These are phyloP conservation scores for Melanophora roralis DNA, from an alignment of 2,888 invertebrate species.

Conservation along the genomic window DNA sequence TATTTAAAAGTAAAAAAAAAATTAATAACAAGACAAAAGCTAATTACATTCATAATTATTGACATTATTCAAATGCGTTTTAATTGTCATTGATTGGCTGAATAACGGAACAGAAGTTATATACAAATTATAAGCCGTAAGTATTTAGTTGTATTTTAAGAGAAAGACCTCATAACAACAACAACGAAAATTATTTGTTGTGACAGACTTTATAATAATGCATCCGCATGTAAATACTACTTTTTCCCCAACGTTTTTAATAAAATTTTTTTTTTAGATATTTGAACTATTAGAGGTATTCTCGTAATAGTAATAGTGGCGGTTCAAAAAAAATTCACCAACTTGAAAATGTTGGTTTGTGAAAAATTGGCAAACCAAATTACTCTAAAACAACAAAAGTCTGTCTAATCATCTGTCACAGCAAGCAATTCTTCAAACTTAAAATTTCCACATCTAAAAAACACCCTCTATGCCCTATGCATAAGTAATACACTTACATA, in stretches of 20 bases:
- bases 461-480: too few species aligned
- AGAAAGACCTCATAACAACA: slow-evolving; percentile 15
- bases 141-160: slow-evolving; percentile 6
- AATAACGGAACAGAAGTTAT: slow-evolving; percentile 50
- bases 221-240: slow-evolving; percentile 49
- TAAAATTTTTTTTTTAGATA: background rate
- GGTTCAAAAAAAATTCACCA: too few species aligned
- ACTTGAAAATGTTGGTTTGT: too few species aligned
- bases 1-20: background rate
- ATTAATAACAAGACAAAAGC: background rate
- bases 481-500: too few species aligned
- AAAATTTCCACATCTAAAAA: too few species aligned
- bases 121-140: slow-evolving; percentile 18
- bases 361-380: too few species aligned
- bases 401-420: too few species aligned
- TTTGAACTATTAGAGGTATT: slow-evolving; percentile 11
- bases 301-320: background rate
- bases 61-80: background rate
- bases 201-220: slow-evolving; percentile 56
- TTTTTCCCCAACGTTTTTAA: slow-evolving; percentile 22
- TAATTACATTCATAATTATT: slow-evolving; percentile 12
- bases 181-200: slow-evolving; percentile 37
- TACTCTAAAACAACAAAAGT: too few species aligned
- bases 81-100: slow-evolving; percentile 36
- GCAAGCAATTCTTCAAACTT: too few species aligned